These are phyloP conservation scores for Python bivittatus DNA, from an alignment of 2,113 vertebrate genomes.

Conservation along the genomic window DNA sequence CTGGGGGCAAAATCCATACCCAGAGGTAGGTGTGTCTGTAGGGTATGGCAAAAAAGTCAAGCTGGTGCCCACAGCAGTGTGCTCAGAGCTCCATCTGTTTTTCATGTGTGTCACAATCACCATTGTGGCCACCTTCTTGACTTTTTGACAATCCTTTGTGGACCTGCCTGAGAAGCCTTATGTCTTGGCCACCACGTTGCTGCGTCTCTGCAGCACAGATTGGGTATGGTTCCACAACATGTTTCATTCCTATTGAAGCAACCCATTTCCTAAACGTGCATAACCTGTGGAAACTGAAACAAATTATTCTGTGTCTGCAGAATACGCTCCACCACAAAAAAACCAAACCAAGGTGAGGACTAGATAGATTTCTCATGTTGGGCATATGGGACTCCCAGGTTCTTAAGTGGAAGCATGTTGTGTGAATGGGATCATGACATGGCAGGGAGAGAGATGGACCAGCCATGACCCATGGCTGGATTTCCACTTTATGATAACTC, in stretches of 20 bases:
- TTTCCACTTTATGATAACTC: too few species aligned
- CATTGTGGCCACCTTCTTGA: background rate
- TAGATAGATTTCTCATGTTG: background rate
- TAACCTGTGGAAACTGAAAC: background rate
- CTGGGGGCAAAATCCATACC: background rate
- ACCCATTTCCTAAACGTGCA: background rate
- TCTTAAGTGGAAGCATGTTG: background rate
- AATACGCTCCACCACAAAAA: background rate
- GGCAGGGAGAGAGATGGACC: background rate
- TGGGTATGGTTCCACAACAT: background rate
- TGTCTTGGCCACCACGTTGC: background rate
- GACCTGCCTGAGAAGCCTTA: background rate
- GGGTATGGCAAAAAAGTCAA: background rate
- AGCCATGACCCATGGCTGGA: background rate
- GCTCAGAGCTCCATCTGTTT: background rate
- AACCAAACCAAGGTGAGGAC: background rate
- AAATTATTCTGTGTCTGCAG: background rate
- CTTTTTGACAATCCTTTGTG: background rate
- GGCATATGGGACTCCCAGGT: background rate
- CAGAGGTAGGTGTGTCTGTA: background rate
- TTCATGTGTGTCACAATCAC: background rate
- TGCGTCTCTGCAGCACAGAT: background rate
- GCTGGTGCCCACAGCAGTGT: background rate
- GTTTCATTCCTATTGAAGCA: background rate
- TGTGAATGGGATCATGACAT: background rate